Evolutionary conservation across 1,140 invertebrate genomes (phyloP).

Genomic region (Drosophila lini): DNA sequence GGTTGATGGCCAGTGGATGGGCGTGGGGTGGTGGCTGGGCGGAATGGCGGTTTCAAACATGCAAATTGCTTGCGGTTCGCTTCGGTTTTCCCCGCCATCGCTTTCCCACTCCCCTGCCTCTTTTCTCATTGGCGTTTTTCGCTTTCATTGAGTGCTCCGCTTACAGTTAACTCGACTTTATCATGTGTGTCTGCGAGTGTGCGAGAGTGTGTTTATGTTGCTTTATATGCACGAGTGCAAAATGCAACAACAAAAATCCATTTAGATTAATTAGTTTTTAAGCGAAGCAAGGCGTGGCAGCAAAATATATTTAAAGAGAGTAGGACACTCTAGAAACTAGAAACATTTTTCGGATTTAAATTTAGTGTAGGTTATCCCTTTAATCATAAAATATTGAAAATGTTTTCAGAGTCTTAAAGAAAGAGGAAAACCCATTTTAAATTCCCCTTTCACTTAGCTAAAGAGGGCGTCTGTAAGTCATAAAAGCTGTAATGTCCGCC

Average conservation of each 20-base stretch:
- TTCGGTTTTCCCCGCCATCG: constrained; percentile 60
- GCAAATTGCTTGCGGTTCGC: constrained; percentile 81
- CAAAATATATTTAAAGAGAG: neutral
- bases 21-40: constrained; percentile 4
- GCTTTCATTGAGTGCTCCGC: constrained; percentile 77
- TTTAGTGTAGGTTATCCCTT: neutral
- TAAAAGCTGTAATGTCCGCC: constrained; percentile 25
- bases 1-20: constrained; percentile 25
- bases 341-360: neutral
- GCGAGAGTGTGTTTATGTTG: constrained; percentile 24
- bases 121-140: constrained; percentile 55
- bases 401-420: too few species aligned
- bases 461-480: constrained; percentile 12
- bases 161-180: constrained; percentile 73
- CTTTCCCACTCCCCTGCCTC: neutral
- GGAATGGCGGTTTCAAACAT: constrained; percentile 77
- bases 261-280: constrained; percentile 83
- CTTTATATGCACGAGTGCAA: constrained; percentile 56
- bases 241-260: constrained; percentile 81
- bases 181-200: constrained; percentile 26
- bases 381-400: neutral
- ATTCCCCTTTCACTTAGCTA: neutral
- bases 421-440: neutral
- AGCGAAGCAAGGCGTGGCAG: constrained; percentile 50
- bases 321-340: neutral